phyloP scores from a whole-genome alignment of 2,888 invertebrate genomes.

The Graphium colonna region DNA sequence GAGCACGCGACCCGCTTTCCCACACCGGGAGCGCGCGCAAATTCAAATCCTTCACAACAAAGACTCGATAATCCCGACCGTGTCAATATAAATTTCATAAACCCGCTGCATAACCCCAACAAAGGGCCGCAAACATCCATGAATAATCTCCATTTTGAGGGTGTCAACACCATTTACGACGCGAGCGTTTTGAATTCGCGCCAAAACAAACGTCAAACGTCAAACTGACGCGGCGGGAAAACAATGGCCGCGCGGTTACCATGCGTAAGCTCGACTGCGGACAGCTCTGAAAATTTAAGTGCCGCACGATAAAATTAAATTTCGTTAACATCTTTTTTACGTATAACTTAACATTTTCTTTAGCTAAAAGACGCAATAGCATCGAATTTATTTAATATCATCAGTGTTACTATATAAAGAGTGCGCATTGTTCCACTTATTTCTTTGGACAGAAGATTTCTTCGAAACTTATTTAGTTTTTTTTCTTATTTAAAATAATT shows the following conservation, averaged over 20 bases:
- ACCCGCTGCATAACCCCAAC: conserved; percentile 64
- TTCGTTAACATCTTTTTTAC: too few species aligned
- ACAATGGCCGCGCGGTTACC: conserved; percentile 50
- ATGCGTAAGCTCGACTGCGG: background rate
- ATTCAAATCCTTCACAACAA: conserved; percentile 71
- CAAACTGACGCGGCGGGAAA: conserved; percentile 49
- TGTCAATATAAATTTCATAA: conserved; percentile 76
- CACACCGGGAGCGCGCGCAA: conserved; percentile 39
- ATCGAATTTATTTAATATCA: too few species aligned
- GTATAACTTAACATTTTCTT: too few species aligned
- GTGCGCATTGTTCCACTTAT: too few species aligned
- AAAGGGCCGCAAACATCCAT: conserved; percentile 71
- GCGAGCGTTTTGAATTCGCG: conserved; percentile 48
- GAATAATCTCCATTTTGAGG: conserved; percentile 76
- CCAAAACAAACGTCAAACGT: conserved; percentile 66
- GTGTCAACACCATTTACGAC: conserved; percentile 69
- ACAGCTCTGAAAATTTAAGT: too few species aligned
- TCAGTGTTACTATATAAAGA: too few species aligned
- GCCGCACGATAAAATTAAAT: too few species aligned
- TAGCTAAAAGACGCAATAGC: too few species aligned
- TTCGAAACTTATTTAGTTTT: too few species aligned
- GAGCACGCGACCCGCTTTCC: conserved; percentile 60
- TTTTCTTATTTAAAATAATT: too few species aligned
- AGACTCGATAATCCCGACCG: conserved; percentile 69
- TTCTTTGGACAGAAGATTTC: too few species aligned